phyloP scores from a whole-genome alignment of 2,797 vertebrate species.

The Ceyx erithaca region DNA sequence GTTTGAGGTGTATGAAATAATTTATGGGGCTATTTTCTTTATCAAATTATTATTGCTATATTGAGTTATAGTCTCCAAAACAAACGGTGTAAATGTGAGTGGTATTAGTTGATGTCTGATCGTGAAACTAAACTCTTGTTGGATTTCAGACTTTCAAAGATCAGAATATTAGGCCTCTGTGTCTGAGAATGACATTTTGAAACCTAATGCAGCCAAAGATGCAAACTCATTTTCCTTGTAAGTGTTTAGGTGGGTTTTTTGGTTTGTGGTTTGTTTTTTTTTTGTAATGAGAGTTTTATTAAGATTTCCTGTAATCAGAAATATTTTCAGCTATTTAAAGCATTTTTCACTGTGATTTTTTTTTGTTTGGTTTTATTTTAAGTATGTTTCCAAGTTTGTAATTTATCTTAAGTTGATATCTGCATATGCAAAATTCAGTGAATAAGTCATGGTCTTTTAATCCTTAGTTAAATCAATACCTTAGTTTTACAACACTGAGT shows the following conservation, averaged over 20 bases:
- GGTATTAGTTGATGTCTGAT: neutral
- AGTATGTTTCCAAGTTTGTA: neutral
- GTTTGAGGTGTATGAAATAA: neutral
- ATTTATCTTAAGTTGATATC: neutral
- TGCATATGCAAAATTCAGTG: neutral
- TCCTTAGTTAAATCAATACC: neutral
- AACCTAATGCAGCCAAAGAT: neutral
- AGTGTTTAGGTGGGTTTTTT: neutral
- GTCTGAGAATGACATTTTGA: neutral
- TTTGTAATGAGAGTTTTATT: neutral
- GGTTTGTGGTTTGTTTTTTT: neutral
- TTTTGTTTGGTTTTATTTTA: neutral
- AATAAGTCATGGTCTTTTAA: neutral
- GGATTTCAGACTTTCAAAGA: neutral
- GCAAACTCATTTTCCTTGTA: neutral
- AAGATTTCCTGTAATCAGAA: neutral
- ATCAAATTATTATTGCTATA: neutral
- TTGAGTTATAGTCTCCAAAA: accelerated
- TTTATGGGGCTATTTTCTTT: neutral
- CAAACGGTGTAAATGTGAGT: neutral
- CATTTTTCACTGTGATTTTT: neutral
- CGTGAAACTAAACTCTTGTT: neutral
- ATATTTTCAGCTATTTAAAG: neutral
- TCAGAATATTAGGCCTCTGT: neutral
- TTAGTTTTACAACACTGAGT: neutral